These are phyloP conservation scores for Lordiphosa clarofinis DNA, from an alignment of 1,140 invertebrate species.

Conservation along the genomic window DNA sequence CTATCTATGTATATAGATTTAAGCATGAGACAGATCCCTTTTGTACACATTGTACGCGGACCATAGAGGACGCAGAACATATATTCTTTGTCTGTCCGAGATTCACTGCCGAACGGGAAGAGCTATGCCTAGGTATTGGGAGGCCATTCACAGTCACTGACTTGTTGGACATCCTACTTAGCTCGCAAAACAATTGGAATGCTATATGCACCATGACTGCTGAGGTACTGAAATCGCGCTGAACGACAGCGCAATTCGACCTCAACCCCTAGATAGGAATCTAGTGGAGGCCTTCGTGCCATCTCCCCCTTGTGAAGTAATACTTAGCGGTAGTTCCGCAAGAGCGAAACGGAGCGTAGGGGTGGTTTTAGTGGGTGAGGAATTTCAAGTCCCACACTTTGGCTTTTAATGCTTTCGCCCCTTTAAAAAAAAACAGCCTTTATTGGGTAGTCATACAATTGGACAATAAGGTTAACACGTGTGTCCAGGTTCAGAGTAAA, in stretches of 20 bases:
- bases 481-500: too few relatives aligned
- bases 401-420: too few relatives aligned
- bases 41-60: conserved; percentile 4
- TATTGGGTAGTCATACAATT: too few relatives aligned
- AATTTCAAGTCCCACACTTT: too few relatives aligned
- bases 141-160: too few relatives aligned
- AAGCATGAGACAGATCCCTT: conserved; percentile 1
- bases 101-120: conserved; percentile 1
- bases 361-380: too few relatives aligned
- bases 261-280: background rate
- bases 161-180: background rate
- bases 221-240: background rate
- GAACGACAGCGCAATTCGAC: background rate
- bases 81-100: conserved; percentile 1
- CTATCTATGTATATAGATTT: background rate
- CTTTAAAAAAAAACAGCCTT: too few relatives aligned
- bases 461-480: too few relatives aligned
- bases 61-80: conserved; percentile 1
- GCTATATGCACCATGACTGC: background rate
- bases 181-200: background rate
- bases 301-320: background rate
- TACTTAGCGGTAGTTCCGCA: too few relatives aligned
- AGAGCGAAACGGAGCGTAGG: background rate
- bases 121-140: background rate
- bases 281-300: conserved; percentile 1